Conservation (phyloP, 2,113 vertebrate species). For the mouse (Mus musculus) region DNA sequence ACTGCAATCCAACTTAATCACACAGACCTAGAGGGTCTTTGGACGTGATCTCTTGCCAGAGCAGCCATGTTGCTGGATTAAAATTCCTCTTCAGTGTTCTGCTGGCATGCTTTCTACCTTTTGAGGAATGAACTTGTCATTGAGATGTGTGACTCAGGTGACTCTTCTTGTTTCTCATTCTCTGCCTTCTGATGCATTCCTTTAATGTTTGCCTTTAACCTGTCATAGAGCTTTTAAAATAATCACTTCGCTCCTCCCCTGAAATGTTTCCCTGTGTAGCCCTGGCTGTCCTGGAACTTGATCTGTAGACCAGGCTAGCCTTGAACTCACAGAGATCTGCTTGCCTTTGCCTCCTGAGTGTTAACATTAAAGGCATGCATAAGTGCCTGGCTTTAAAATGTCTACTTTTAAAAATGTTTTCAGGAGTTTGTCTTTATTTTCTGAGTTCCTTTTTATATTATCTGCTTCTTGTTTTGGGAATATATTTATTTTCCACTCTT, state of each 20-base stretch:
- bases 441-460: background rate
- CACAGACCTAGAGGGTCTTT: too few relatives aligned
- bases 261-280: background rate
- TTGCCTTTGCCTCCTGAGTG: background rate
- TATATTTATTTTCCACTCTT: background rate
- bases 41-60: too few relatives aligned
- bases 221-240: background rate
- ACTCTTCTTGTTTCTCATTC: background rate
- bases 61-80: too few relatives aligned
- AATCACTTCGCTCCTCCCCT: background rate
- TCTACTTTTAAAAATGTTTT: slow-evolving; percentile 18
- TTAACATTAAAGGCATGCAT: background rate
- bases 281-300: background rate
- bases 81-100: background rate
- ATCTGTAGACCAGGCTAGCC: background rate
- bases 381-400: background rate
- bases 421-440: slow-evolving; percentile 35
- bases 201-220: background rate
- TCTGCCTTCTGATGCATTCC: slow-evolving; percentile 32
- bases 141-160: background rate
- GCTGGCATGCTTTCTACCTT: background rate
- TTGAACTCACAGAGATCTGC: background rate
- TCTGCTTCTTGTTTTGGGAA: background rate
- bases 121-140: background rate
- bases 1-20: too few relatives aligned